Conservation (phyloP, 1,140 invertebrate genomes). For the Apis laboriosa region DNA sequence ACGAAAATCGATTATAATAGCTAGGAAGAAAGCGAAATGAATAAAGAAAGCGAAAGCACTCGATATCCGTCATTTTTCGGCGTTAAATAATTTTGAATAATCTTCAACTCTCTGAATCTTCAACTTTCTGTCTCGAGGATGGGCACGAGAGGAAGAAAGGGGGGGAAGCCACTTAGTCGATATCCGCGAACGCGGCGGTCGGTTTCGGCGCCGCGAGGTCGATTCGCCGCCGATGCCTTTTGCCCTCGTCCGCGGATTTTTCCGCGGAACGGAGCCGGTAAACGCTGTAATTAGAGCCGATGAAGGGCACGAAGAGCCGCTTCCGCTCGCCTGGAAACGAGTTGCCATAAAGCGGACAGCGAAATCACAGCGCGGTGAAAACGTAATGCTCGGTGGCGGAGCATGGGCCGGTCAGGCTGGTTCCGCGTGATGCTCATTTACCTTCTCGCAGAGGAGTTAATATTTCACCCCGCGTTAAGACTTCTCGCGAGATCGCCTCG, state of each 20-base stretch:
- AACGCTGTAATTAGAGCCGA: constrained; percentile 56
- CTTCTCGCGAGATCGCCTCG: constrained; percentile 1
- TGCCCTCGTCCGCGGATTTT: constrained; percentile 21
- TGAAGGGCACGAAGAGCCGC: constrained; percentile 20
- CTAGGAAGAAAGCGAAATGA: too few relatives aligned
- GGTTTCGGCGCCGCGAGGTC: constrained; percentile 22
- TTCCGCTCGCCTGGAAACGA: constrained; percentile 51
- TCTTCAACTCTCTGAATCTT: too few relatives aligned
- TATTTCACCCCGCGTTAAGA: constrained; percentile 41
- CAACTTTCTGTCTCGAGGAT: too few relatives aligned
- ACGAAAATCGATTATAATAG: too few relatives aligned
- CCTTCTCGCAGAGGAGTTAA: constrained; percentile 24
- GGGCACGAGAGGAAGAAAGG: too few relatives aligned
- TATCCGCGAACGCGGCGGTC: background rate
- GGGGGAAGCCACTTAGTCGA: too few relatives aligned
- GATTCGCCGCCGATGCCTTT: background rate
- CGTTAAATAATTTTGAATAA: too few relatives aligned
- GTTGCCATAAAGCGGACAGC: constrained; percentile 46
- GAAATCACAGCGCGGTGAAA: constrained; percentile 47
- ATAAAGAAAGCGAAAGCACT: too few relatives aligned
- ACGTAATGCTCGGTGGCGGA: constrained; percentile 40
- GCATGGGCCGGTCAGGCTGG: constrained; percentile 22
- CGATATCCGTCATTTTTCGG: too few relatives aligned
- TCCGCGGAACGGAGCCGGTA: constrained; percentile 14
- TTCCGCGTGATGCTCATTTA: constrained; percentile 52